A percentile compares a stretch with the other conserved stretches of the same genome.
Evolutionary conservation across 37 sponge, comb jelly and placozoan species (phyloP).

Genomic region (Chondrilla cf. caribensis): DNA sequence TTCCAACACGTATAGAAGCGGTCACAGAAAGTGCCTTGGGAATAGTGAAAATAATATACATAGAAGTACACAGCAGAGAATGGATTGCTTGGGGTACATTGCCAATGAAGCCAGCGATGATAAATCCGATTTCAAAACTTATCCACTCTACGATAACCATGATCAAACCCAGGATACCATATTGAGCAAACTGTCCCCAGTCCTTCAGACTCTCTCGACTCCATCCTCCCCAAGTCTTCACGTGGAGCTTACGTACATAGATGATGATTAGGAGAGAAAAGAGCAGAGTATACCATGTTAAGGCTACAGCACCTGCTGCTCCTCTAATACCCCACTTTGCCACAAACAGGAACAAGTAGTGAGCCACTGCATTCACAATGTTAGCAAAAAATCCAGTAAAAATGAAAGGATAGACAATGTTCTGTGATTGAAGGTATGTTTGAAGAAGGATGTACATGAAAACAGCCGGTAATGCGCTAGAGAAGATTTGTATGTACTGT

Average conservation of each 20-base stretch:
- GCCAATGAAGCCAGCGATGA: slow-evolving; percentile 40
- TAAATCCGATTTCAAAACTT: slow-evolving; percentile 39
- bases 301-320: slow-evolving; percentile 13
- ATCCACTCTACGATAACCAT: slow-evolving; percentile 43
- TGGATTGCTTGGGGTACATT: slow-evolving; percentile 37
- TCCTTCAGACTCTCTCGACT: slow-evolving; percentile 55
- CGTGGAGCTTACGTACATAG: slow-evolving; percentile 35
- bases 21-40: slow-evolving; percentile 20
- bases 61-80: slow-evolving; percentile 22
- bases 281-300: slow-evolving; percentile 1
- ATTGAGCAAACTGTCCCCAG: slow-evolving; percentile 45
- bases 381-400: slow-evolving; percentile 2
- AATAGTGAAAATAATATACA: slow-evolving; percentile 38
- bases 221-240: slow-evolving; percentile 68
- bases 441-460: slow-evolving; percentile 31
- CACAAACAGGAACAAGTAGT: slow-evolving; percentile 34
- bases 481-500: not conserved
- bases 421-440: slow-evolving; percentile 67
- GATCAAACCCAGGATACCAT: slow-evolving; percentile 44
- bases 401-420: slow-evolving; percentile 50
- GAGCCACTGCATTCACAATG: slow-evolving; percentile 24
- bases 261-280: slow-evolving; percentile 31
- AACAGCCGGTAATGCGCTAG: not conserved
- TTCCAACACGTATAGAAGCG: slow-evolving; percentile 49
- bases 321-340: slow-evolving; percentile 29